Evolutionary conservation across 2,113 vertebrate species (phyloP), one percentile per base, ranked within the genome.

Genomic region (Coryphaenoides rupestris): DNA sequence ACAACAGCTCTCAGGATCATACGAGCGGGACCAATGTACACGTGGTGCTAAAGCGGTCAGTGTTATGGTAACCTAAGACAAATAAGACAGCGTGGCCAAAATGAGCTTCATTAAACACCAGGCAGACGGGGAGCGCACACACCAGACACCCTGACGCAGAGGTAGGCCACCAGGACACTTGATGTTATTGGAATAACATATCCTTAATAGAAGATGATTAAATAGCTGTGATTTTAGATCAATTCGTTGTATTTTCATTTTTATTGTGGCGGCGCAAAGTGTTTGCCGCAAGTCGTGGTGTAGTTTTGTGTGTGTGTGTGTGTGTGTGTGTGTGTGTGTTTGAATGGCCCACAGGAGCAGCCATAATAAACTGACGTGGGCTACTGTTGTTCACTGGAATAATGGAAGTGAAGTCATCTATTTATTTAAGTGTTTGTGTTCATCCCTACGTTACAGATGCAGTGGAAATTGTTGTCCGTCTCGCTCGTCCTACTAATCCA

Each of bases 401-500:
- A 26, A 26, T 26, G 24, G 3, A 26, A 26, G 24, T 26, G 24
- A 26, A 26, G 24, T 26, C 3, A 26, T 26, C 24, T 26, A 26
- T 26, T 26, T 40, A 12, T 12, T 40, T 7, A 40, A n/a, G n/a
- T n/a, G n/a, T n/a, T n/a, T 24, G 2, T 46, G 47, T 52, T 40
- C 79, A 14, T 58, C 1, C 3, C 24, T 47, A 65, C 54, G 9
- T 55, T 26, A 59, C 70, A 89, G 81, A 80, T 82, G 82, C 59
- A 61, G 15, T 53, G 50, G 17, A 73, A 65, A 60, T 52, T 57
- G 13, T 14, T 67, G n/a, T 1, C 74, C 21, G 26, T 89, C 4
- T 15, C 49, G 46, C 47, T 88, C 52, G 33, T 89, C 26, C 40
- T 90, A 13, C 55, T 82, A 0, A 55, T 84, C 46, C 83, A 87